Evolutionary conservation across 2,888 invertebrate species (phyloP), one percentile per base, ranked within the genome.

Genomic region (Petrophora chlorosata): DNA sequence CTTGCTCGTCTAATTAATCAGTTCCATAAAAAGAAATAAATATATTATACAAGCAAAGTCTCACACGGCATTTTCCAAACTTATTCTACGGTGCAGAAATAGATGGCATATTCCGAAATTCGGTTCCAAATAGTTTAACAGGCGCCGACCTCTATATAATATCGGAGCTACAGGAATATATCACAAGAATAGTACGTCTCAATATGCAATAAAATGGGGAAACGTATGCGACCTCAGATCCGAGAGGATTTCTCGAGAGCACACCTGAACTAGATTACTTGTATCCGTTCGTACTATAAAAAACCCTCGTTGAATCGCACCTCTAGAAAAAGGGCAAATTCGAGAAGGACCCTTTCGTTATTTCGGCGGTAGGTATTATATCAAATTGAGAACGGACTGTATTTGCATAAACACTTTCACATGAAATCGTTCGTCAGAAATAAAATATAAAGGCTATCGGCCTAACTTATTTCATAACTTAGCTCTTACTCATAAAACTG

Each of bases 251-350:
- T 85, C 79, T 79, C 81, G 70, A 67, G 76, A 77, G 79, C 80
- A 76, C 88, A 87, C 89, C 89, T 88, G 89, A 85, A 85, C 82
- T 79, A 81, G 80, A 89, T 86, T 87, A 88, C 84, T 38, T 77
- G 82, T 84, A 82, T 82, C 82, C 79, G 62, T 54, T 73, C 79
- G 60, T 56, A 74, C 80, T 79, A 82, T 84, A 84, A 85, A 83
- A 86, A 80, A 79, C 73, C 72, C 78, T 67, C 77, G 76, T 77
- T 76, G 79, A 79, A 83, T 83, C 79, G 81, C 70, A 73, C 67
- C 73, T 70, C 68, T 56, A 59, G 71, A 66, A 73, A 71, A 76
- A 80, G 79, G 81, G 81, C 56, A 78, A 76, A 74, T 77, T 82
- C 79, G 77, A 77, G 81, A 80, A 76, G 77, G 73, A 75, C 79